phyloP scores from a whole-genome alignment of 2,797 vertebrate species.

The Pipistrellus pygmaeus region DNA sequence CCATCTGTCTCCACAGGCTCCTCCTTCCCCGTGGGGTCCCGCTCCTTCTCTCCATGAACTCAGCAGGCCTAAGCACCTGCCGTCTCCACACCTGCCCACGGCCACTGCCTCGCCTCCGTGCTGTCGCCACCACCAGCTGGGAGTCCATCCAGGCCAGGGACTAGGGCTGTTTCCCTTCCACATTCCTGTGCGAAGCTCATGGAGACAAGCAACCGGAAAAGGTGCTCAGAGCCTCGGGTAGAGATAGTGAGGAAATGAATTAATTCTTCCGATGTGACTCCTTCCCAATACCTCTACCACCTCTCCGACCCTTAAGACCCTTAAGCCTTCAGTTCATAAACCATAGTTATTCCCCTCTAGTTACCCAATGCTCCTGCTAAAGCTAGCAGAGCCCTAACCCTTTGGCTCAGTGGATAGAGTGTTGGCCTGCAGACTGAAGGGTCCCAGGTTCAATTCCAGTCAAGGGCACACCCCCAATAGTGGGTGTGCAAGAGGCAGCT shows the following conservation, averaged over 20 bases:
- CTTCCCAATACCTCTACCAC: not conserved
- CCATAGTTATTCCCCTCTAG: not conserved
- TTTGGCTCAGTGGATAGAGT: too few relatives aligned
- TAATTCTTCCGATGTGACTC: not conserved
- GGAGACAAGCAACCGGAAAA: not conserved
- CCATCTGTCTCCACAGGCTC: not conserved
- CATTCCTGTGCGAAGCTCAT: not conserved
- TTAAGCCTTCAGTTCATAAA: not conserved
- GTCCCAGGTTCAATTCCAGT: too few relatives aligned
- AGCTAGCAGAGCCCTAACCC: not conserved
- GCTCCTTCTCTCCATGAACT: not conserved
- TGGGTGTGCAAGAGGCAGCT: too few relatives aligned
- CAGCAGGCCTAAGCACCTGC: not conserved
- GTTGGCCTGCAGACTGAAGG: too few relatives aligned
- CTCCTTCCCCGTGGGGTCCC: not conserved
- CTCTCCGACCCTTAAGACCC: not conserved
- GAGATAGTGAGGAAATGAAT: not conserved
- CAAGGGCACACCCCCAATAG: too few relatives aligned
- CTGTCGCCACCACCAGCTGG: not conserved
- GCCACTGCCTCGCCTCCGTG: rapidly evolving
- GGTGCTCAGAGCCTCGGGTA: not conserved
- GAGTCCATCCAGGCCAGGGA: rapidly evolving
- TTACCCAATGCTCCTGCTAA: not conserved
- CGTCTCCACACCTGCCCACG: not conserved
- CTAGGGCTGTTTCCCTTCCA: not conserved